Evolutionary conservation across 2,888 invertebrate genomes (phyloP).

Genomic region (Arrhopalites spinosus): DNA sequence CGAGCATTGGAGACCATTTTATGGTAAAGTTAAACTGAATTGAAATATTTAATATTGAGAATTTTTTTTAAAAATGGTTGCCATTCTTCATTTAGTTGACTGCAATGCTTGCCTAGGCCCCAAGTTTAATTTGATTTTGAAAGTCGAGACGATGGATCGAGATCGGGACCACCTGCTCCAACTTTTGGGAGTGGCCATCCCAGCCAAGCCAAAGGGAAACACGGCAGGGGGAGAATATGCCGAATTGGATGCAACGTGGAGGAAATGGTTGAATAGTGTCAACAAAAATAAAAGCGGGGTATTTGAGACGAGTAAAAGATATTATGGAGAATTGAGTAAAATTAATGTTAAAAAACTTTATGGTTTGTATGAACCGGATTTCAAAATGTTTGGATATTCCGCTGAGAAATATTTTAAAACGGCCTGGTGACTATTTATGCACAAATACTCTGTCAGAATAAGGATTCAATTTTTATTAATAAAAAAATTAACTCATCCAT

Average conservation of each 20-base stretch:
- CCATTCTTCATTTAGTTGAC: too few species aligned
- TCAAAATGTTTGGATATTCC: constrained; percentile 46
- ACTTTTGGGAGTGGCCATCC: constrained; percentile 38
- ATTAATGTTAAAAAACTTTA: constrained; percentile 39
- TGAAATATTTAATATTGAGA: too few species aligned
- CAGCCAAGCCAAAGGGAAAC: neutral
- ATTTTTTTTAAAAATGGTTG: too few species aligned
- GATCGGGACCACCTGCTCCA: constrained; percentile 45
- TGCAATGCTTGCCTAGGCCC: constrained; percentile 49
- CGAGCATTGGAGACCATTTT: constrained; percentile 54
- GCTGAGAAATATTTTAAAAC: constrained; percentile 41
- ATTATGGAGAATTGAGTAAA: constrained; percentile 44
- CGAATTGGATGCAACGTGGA: constrained; percentile 45
- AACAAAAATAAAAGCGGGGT: neutral
- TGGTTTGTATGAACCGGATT: constrained; percentile 48
- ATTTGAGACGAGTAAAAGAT: constrained; percentile 31
- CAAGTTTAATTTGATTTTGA: constrained; percentile 51
- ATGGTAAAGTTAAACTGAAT: too few species aligned
- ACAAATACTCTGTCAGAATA: too few species aligned
- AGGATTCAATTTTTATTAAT: too few species aligned
- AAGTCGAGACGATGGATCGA: constrained; percentile 49
- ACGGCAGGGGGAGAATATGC: constrained; percentile 23
- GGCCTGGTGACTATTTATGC: neutral
- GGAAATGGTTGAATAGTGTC: constrained; percentile 44
- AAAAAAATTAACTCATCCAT: too few species aligned